Evolutionary conservation across 2,113 vertebrate species (phyloP), one percentile per base, ranked within the genome.

Genomic region (Leucopternis melanops): DNA sequence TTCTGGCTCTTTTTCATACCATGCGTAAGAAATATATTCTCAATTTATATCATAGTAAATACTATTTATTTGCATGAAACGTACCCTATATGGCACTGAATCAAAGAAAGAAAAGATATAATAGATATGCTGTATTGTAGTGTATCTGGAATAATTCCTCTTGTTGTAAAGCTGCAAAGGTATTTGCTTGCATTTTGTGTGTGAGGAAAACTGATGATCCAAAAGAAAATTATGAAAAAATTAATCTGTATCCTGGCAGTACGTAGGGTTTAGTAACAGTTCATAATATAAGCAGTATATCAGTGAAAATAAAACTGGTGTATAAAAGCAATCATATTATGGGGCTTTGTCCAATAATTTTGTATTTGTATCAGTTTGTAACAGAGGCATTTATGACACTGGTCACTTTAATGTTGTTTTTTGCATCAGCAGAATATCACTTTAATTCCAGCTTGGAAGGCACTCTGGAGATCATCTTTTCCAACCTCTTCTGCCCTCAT

Each of bases 141-240:
- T 49, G 20, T 36, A 31, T 61, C 58, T 65, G 29, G 16, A 82
- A 75, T 89, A 92, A 91, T 83, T 79, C 19, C 31, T 87, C 74
- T 47, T 72, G 34, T 81, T 93, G 49, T 77, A 80, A 86, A 65
- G 42, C 52, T 94, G 11, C 79, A 71, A 88, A 94, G 40, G 23
- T 75, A 77, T 96, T 88, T 95, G 22, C 74, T 90, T 69, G 70
- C 40, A 54, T 45, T 85, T 70, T 71, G 17, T 45, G 6, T 13
- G 10, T 62, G 40, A 79, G 40, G 16, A 82, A 93, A 96, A 96
- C 34, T 87, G 95, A 78, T 96, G 88, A 94, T 20, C 27, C 70
- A 65, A 71, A 84, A 78, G 69, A 63, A 96, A 93, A 89, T 55
- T 4, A 93, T 55, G 36, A 91, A 86, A 78, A 85, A 90, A 26